Evolutionary conservation across 1,140 invertebrate species (phyloP).

Genomic region (Paraescarpia echinospica): DNA sequence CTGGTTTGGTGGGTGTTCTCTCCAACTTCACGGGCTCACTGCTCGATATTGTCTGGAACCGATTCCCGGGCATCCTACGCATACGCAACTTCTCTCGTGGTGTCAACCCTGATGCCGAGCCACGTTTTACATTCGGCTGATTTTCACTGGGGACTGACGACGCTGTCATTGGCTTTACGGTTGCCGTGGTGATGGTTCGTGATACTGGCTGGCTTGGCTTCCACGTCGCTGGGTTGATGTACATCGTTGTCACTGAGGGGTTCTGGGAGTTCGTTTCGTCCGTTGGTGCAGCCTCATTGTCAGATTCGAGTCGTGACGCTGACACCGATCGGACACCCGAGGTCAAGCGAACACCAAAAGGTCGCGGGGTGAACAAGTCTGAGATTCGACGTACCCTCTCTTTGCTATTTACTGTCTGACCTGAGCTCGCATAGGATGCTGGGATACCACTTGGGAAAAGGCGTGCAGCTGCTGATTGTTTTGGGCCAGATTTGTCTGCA

Average conservation of each 20-base stretch:
- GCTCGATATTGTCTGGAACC: slow-evolving; percentile 84
- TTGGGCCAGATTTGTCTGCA: slow-evolving; percentile 17
- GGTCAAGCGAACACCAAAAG: not conserved
- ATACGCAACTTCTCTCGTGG: not conserved
- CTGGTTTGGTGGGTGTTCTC: slow-evolving; percentile 65
- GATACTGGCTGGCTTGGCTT: not conserved
- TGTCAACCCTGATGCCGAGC: slow-evolving; percentile 58
- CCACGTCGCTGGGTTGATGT: not conserved
- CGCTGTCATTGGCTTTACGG: slow-evolving; percentile 32
- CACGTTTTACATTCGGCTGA: not conserved
- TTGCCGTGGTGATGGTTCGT: not conserved
- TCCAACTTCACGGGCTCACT: slow-evolving; percentile 61
- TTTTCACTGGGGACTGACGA: slow-evolving; percentile 32
- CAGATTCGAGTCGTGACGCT: not conserved
- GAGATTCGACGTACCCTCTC: slow-evolving; percentile 13
- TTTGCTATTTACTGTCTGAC: not conserved
- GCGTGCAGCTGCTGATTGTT: slow-evolving; percentile 30
- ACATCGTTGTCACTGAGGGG: not conserved
- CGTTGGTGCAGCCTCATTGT: not conserved
- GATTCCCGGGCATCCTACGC: slow-evolving; percentile 50
- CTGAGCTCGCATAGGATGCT: not conserved
- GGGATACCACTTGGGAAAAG: slow-evolving; percentile 22
- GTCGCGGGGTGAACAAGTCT: slow-evolving; percentile 24
- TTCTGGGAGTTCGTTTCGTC: not conserved
- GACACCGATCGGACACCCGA: not conserved